Percentiles rank a stretch among this genome's conserved stretches.
phyloP scores from a whole-genome alignment of 1,140 invertebrate genomes.

The Apis laboriosa region DNA sequence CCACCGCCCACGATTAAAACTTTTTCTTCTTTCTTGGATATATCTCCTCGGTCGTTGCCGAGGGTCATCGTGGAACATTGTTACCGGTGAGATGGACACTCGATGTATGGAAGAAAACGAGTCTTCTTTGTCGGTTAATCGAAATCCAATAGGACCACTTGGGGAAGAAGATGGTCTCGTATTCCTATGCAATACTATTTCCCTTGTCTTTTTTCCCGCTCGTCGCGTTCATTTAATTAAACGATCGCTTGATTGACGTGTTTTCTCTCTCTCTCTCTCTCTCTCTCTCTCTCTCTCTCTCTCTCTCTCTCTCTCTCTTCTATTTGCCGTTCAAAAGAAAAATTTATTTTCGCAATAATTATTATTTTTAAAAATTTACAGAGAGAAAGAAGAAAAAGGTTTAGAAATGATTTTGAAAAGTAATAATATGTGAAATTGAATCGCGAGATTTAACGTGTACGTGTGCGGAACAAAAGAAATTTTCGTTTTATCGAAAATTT shows the following conservation, averaged over 20 bases:
- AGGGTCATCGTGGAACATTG: neutral
- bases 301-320: neutral
- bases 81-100: constrained; percentile 18
- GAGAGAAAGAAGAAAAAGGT: no score
- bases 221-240: constrained; percentile 36
- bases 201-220: neutral
- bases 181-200: constrained; percentile 1
- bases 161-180: constrained; percentile 23
- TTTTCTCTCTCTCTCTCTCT: neutral
- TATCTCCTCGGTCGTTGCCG: neutral
- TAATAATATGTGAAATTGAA: neutral
- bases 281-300: neutral
- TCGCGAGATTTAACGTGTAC: no score
- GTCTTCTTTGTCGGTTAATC: constrained; percentile 60
- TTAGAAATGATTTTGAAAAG: no score
- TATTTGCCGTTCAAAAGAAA: neutral
- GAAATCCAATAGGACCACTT: constrained; percentile 64
- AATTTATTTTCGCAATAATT: no score
- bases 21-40: no score
- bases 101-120: constrained; percentile 11
- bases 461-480: no score
- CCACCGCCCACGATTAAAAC: neutral
- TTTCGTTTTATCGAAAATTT: no score
- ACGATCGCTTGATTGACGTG: neutral
- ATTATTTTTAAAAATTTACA: no score